Conservation (phyloP, 2,113 vertebrate genomes). For the Myotis lucifugus region DNA sequence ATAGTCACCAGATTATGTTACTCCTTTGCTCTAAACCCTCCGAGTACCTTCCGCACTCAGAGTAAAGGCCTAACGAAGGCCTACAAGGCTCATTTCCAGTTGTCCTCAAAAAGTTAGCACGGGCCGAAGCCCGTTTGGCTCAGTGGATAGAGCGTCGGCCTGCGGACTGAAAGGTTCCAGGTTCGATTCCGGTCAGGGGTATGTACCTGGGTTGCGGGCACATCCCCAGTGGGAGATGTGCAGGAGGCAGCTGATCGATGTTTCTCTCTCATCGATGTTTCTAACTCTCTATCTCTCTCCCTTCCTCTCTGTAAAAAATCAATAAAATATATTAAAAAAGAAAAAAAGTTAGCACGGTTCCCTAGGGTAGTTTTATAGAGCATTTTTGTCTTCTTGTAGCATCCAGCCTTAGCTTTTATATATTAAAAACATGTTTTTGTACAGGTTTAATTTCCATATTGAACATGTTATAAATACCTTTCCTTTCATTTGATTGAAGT, state of each 20-base stretch:
- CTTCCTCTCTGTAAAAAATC: no score
- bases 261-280: no score
- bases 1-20: background rate
- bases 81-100: background rate
- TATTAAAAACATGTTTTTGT: background rate
- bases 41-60: background rate
- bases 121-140: no score
- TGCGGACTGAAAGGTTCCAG: no score
- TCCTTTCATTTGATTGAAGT: background rate
- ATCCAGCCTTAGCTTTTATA: background rate
- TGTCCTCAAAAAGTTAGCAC: background rate
- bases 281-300: no score
- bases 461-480: background rate
- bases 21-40: background rate
- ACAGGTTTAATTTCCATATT: background rate
- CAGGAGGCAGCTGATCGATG: no score
- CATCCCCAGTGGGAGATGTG: no score
- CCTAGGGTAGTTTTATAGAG: background rate
- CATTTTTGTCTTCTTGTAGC: background rate
- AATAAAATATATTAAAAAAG: no score
- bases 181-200: no score
- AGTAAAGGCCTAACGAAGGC: background rate
- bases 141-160: no score
- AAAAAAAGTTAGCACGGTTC: no score
- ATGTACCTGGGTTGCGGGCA: no score